Evolutionary conservation across 2,888 invertebrate species (phyloP).

Genomic region (Gastracanthus pulcherrimus): DNA sequence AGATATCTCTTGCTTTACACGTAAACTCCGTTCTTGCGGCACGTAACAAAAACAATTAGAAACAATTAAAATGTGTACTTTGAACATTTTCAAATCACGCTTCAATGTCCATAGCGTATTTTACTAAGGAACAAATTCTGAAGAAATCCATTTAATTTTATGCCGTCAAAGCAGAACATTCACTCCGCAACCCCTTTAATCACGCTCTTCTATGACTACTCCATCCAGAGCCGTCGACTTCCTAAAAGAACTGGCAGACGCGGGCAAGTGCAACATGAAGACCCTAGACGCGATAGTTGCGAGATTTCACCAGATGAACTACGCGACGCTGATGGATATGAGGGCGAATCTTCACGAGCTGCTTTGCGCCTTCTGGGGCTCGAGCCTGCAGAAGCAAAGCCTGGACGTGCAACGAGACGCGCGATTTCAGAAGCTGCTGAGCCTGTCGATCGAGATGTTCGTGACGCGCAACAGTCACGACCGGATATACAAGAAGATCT

Average conservation of each 20-base stretch:
- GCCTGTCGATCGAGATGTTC: slow-evolving; percentile 66
- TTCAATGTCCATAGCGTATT: too few species aligned
- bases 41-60: too few species aligned
- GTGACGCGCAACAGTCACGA: slow-evolving; percentile 73
- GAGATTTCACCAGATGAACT: slow-evolving; percentile 59
- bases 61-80: too few species aligned
- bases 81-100: too few species aligned
- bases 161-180: too few species aligned
- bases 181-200: too few species aligned
- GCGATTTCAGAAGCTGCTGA: slow-evolving; percentile 66
- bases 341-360: slow-evolving; percentile 62
- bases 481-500: slow-evolving; percentile 71
- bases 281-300: slow-evolving; percentile 52
- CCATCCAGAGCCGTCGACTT: slow-evolving; percentile 61
- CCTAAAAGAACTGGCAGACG: slow-evolving; percentile 56
- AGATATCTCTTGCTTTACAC: too few species aligned
- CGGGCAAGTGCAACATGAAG: slow-evolving; percentile 28
- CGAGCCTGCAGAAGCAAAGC: slow-evolving; percentile 62
- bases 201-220: too few species aligned
- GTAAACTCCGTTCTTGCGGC: too few species aligned
- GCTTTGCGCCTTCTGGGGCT: slow-evolving; percentile 66
- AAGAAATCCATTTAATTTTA: too few species aligned
- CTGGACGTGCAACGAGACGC: slow-evolving; percentile 67
- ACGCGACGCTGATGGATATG: slow-evolving; percentile 60
- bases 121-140: too few species aligned